Percentiles rank a stretch among this genome's conserved stretches.
phyloP scores from a whole-genome alignment of 92 coral and sea anemone species.

The Phenganax subtilis region DNA sequence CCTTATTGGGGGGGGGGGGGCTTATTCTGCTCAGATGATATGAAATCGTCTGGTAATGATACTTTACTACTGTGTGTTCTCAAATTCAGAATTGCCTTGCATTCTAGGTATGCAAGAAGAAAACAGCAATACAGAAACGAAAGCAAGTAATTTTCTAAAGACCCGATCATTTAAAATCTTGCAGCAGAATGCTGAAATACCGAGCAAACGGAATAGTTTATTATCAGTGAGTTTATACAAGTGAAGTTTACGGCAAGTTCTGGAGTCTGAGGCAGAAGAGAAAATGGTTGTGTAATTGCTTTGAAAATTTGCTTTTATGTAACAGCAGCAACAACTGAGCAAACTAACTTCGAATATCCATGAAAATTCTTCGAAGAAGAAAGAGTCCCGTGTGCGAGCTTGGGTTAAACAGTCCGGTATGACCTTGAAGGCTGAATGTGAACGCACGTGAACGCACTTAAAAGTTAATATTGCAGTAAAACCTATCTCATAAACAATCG shows the following conservation, averaged over 20 bases:
- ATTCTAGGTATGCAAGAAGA: constrained; percentile 11
- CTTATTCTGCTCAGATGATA: background rate
- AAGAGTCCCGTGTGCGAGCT: constrained; percentile 90
- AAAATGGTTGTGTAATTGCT: background rate
- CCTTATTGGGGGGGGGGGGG: background rate
- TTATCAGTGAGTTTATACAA: background rate
- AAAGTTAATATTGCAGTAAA: no score
- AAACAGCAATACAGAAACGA: background rate
- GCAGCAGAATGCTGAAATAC: background rate
- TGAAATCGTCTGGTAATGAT: background rate
- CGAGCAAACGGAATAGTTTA: constrained; percentile 12
- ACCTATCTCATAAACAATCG: no score
- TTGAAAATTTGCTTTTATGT: background rate
- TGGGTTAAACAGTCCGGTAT: constrained; percentile 96
- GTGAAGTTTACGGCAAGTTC: no score
- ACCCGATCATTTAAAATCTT: background rate
- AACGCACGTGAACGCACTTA: no score
- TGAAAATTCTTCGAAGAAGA: constrained; percentile 53
- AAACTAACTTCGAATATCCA: constrained; percentile 58
- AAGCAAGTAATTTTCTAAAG: background rate
- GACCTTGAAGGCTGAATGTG: no score
- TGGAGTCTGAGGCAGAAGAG: background rate
- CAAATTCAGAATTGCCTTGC: background rate
- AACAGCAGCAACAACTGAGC: constrained; percentile 73
- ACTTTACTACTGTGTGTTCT: no score